Base-by-base conservation (phyloP, 2,113 vertebrate species). In the Microcebus lehilahytsara region DNA sequence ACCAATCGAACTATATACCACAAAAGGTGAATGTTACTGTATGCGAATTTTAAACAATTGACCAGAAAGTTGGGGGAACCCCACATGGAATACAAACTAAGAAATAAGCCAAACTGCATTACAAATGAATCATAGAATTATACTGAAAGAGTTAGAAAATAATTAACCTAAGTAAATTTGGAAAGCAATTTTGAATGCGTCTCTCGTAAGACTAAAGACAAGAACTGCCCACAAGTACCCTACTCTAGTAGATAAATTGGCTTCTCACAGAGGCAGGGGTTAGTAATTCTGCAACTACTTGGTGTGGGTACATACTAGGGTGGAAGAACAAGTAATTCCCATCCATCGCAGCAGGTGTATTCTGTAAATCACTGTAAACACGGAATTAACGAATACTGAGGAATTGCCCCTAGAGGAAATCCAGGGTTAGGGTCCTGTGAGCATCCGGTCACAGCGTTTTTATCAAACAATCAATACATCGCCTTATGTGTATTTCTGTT, bases 81-180 rank as follows among this genome's bases (percentile, higher is more conserved):
- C 60, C 91, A 80, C 58, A 77, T 32, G 66, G 34, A 94, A 89
- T 49, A 60, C 40, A 71, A 95, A 86, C 60, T 74, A 66, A 96
- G 58, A 85, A 96, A 85, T 51, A 60, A 72, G 79, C 42, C 67
- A 34, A 81, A 69, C 1, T 74, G 4, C 27, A 7, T 75, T 74
- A 25, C 53, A 89, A 83, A 75, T 27, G 3, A 69, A 53, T 74
- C 84, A 71, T n/a, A 22, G 32, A 46, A 16, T 74, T 34, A 81
- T 34, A 27, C 25, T 23, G n/a, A 96, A 96, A 60, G 27, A 60
- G 13, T 40, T 71, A 30, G 64, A 64, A 92, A 95, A 78, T 75
- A 51, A 46, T 46, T 46, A 46, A 67, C 13, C 25, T 13, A 46
- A 32, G 32, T 40, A 40, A 83, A 1, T 19, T 22, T 72, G 40